Evolutionary conservation across 30 jellyfish, hydroid and myxozoan species (phyloP), one percentile per base, ranked within the genome.

Genomic region (Aurelia sp.): DNA sequence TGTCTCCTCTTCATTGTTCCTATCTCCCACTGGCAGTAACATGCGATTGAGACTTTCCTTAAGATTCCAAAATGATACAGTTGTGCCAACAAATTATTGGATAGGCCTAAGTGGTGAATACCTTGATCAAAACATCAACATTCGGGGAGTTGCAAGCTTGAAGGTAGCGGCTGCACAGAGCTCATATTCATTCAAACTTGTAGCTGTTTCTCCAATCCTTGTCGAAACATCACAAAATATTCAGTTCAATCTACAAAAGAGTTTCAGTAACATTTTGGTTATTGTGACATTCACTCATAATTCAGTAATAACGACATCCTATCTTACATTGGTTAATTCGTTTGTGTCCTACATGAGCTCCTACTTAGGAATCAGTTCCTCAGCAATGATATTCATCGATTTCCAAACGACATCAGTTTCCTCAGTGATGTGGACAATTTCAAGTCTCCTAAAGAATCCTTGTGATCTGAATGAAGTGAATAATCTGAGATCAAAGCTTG

Each of bases 21-120:
- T 8, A 48, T 59, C 98, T 6, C 98, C 98, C 1, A 51, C 90
- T 37, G 98, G 85, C 17, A 74, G 84, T 31, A 57, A 57, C 62
- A 92, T 92, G 98, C 76, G 69, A 23, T 16, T 92, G 67, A 40
- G 64, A 30, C 70, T 87, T 60, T 48, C 76, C n/a, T 68, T 92
- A 22, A 79, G 90, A 37, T 64, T 74, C 53, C 66, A 30, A 37
- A 74, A 86, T 61, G 50, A 62, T 52, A 74, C 95, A 13, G 62
- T 6, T 7, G 33, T 74, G 13, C 89, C 95, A 13, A 21, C 76
- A 18, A 44, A 44, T 78, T 75, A 74, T 30, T 86, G 95, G 95
- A 41, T 86, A 7, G 77, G 84, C 48, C 88, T 86, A 33, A 27
- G 47, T 55, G 89, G 85, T 10, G 62, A 66, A 19, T 76, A 74